Percentiles rank a stretch among this genome's conserved stretches.
Conservation (phyloP, 1,140 invertebrate genomes). For the Penaeus japonicus region DNA sequence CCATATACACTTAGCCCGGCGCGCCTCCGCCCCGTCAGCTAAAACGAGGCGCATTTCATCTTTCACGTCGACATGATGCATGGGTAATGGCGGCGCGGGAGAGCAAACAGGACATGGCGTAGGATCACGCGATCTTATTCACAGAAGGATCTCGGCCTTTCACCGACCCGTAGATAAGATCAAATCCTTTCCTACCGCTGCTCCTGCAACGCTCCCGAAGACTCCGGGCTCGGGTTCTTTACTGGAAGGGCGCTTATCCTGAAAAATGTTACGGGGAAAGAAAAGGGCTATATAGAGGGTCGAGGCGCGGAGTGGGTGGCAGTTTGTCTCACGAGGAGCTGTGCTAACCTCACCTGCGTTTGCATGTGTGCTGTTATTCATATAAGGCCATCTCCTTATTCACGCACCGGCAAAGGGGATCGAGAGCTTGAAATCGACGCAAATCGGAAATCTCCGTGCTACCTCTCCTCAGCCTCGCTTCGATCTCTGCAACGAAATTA, state of each 20-base stretch:
- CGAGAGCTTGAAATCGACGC: too few relatives aligned
- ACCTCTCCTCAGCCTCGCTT: too few relatives aligned
- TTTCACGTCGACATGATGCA: constrained; percentile 46
- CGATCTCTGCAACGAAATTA: too few relatives aligned
- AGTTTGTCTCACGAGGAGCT: too few relatives aligned
- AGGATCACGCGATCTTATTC: constrained; percentile 49
- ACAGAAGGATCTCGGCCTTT: constrained; percentile 42
- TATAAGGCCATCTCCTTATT: too few relatives aligned
- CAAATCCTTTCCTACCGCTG: constrained; percentile 19
- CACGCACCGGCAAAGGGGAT: too few relatives aligned
- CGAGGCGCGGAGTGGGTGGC: too few relatives aligned
- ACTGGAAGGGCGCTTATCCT: neutral
- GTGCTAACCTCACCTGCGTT: too few relatives aligned
- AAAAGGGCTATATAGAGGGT: neutral
- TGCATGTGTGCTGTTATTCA: too few relatives aligned
- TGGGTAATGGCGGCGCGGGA: constrained; percentile 47
- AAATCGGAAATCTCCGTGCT: too few relatives aligned
- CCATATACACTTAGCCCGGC: constrained; percentile 45
- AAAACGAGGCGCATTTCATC: constrained; percentile 49
- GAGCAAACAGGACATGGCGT: constrained; percentile 46
- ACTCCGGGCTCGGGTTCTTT: neutral
- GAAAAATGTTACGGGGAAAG: neutral
- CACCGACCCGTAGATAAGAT: constrained; percentile 44
- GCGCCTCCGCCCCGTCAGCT: constrained; percentile 33
- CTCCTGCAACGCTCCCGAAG: neutral